phyloP scores from a whole-genome alignment of 2,113 vertebrate species.

The Melanotaenia duboulayi region DNA sequence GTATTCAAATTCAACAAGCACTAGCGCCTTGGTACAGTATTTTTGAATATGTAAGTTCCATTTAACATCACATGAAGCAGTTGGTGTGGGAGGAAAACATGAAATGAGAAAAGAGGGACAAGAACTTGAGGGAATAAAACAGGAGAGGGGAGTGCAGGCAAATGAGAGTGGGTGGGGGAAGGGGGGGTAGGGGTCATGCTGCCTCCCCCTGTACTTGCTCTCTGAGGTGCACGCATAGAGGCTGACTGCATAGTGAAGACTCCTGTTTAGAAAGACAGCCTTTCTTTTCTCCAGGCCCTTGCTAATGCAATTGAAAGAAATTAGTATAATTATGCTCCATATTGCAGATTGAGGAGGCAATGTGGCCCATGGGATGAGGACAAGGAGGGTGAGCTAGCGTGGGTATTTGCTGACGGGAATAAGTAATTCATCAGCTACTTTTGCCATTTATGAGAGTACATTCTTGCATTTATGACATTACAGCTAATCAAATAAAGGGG shows the following conservation, averaged over 20 bases:
- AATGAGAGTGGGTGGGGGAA: constrained; percentile 29
- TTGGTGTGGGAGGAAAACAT: constrained; percentile 67
- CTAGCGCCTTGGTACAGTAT: not conserved
- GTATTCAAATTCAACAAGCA: not conserved
- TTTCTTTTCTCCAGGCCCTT: constrained; percentile 73
- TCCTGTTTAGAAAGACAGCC: constrained; percentile 74
- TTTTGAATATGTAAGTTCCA: constrained; percentile 36
- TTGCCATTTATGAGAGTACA: constrained; percentile 80
- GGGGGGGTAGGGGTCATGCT: constrained; percentile 67
- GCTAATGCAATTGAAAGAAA: constrained; percentile 83
- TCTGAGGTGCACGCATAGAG: constrained; percentile 64
- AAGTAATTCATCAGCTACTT: constrained; percentile 78
- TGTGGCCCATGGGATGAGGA: constrained; percentile 71
- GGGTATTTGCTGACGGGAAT: constrained; percentile 83
- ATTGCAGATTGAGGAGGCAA: constrained; percentile 79
- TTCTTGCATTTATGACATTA: constrained; percentile 86
- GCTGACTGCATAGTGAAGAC: constrained; percentile 53
- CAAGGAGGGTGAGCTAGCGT: constrained; percentile 52
- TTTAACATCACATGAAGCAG: constrained; percentile 37
- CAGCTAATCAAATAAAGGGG: constrained; percentile 80
- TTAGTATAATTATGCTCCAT: constrained; percentile 83
- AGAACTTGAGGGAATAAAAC: constrained; percentile 54
- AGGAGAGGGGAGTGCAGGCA: constrained; percentile 50
- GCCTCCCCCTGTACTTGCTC: constrained; percentile 68
- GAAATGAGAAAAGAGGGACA: constrained; percentile 60